Evolutionary conservation across 2,888 invertebrate species (phyloP), one percentile per base, ranked within the genome.

Genomic region (Stegana nigrithorax): DNA sequence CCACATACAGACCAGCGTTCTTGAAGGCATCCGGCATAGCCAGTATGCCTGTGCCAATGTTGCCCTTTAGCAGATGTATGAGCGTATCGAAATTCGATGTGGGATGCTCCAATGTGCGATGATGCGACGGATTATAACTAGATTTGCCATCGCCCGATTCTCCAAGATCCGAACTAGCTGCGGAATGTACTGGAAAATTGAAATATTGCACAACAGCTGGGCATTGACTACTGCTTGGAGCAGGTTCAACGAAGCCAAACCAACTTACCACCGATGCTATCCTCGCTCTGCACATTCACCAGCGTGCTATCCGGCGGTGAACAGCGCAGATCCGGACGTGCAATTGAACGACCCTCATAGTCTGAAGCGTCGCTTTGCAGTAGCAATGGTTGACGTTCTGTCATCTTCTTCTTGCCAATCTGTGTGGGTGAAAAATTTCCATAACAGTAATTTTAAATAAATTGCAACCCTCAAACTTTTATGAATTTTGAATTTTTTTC

Each of bases 11-110:
- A 10, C 97, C 97, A 61, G 96, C 92, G 87, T 97, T 94, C 83
- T 92, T 91, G 82, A 97, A 94, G 14, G 96, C 97, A 86, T 95
- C 92, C 4, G 98, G 98, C 94, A 99, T 95, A 6, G 98, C 98
- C 71, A 98, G 87, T 72, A 98, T 96, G 4, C 98, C 98, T 0
- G 98, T 97, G 6, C 97, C 97, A 68, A 90, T 89, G 74, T 91
- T 92, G 25, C 91, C 92, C 84, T 92, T 92, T 36, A 92, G 85
- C 67, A 92, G 86, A 81, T 92, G 92, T 70, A 92, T 90, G 83
- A 92, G 87, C 1, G 93, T 93, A 79, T 93, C 92, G 73, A 91
- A 88, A 86, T 93, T 95, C 69, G 93, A 92, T 3, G 93, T 93
- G 0, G 93, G 93, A 85, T 93, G 91, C 77, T 92, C 92, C 72